phyloP scores from a whole-genome alignment of 2,113 vertebrate species.

The Nicator chloris region DNA sequence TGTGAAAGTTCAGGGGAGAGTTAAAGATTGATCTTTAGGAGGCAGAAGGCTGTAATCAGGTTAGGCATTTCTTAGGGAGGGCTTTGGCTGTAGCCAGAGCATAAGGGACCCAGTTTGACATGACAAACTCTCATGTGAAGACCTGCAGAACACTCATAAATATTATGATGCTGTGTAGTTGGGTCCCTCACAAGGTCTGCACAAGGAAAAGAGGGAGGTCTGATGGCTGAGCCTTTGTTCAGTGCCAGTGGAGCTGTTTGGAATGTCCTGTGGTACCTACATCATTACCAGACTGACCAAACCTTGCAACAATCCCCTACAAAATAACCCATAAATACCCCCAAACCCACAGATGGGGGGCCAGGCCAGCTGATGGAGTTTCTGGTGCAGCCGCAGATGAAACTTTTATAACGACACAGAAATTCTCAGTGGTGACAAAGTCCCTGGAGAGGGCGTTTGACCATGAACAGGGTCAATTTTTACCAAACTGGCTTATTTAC shows the following conservation, averaged over 20 bases:
- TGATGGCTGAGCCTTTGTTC: background rate
- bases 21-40: background rate
- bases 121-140: background rate
- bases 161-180: accelerated
- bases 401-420: background rate
- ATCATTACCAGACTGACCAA: background rate
- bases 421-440: background rate
- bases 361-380: background rate
- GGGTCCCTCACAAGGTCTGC: background rate
- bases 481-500: background rate
- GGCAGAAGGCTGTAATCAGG: background rate
- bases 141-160: background rate
- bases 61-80: background rate
- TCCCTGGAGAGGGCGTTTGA: background rate
- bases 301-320: background rate
- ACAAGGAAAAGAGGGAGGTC: background rate
- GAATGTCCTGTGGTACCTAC: background rate
- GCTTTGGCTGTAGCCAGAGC: background rate
- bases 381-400: accelerated
- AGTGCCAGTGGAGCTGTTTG: background rate
- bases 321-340: background rate
- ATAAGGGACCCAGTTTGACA: background rate
- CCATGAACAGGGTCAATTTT: background rate
- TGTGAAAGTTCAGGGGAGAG: background rate
- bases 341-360: background rate